Conservation (phyloP, 2,797 vertebrate genomes). For the Smutsia gigantea region DNA sequence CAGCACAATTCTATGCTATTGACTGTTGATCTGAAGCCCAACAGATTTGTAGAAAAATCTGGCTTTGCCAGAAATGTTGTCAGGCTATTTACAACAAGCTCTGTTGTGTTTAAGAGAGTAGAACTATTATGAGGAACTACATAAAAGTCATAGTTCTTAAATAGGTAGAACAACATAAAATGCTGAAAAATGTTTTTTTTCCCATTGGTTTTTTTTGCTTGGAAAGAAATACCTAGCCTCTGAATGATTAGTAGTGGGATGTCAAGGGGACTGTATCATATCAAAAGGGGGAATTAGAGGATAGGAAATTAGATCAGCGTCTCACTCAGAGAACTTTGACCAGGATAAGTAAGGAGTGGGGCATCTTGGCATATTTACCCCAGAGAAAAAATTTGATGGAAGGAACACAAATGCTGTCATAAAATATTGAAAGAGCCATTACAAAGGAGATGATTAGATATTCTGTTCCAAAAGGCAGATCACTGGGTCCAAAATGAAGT, state of each 20-base stretch:
- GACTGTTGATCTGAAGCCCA: constrained; percentile 25
- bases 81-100: neutral
- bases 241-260: neutral
- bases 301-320: neutral
- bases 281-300: neutral
- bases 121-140: neutral
- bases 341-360: neutral
- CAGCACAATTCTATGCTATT: neutral
- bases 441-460: neutral
- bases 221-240: constrained; percentile 27
- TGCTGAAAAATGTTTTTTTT: neutral
- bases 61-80: constrained; percentile 41
- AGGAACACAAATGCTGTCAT: constrained; percentile 20
- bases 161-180: neutral
- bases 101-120: neutral
- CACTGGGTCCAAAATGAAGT: constrained; percentile 17
- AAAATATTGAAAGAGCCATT: constrained; percentile 47
- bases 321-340: neutral
- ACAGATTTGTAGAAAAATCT: constrained; percentile 36
- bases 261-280: neutral
- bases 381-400: constrained; percentile 10
- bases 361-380: neutral
- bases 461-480: constrained; percentile 4
- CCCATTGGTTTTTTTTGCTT: neutral
- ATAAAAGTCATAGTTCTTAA: neutral